Evolutionary conservation across 1,140 invertebrate species (phyloP).

Genomic region (Cepaea nemoralis): DNA sequence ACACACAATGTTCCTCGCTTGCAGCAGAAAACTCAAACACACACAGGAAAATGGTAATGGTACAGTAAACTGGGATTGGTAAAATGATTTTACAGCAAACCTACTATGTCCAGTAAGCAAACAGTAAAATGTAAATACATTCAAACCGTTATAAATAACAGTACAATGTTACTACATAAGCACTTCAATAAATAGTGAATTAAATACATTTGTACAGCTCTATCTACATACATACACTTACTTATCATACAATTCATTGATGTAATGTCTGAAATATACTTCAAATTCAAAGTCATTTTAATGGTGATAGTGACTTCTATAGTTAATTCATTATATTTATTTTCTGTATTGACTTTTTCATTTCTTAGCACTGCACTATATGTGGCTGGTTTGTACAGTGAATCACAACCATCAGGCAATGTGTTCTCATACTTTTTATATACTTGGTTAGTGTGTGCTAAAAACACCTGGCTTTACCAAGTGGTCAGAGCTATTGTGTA

Average conservation of each 20-base stretch:
- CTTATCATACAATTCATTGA: background rate
- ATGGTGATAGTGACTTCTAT: background rate
- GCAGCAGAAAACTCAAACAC: background rate
- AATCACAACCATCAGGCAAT: too few relatives aligned
- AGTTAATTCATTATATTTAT: too few relatives aligned
- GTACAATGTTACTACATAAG: background rate
- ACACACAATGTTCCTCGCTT: constrained; percentile 13
- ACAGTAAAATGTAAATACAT: background rate
- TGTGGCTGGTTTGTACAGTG: too few relatives aligned
- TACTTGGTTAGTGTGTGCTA: too few relatives aligned
- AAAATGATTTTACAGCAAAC: background rate
- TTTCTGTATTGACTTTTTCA: too few relatives aligned
- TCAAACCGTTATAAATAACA: background rate
- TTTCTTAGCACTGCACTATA: too few relatives aligned
- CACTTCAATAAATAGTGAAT: constrained; percentile 12
- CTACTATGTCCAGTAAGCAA: background rate
- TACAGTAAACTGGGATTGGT: background rate
- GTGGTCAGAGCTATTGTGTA: too few relatives aligned
- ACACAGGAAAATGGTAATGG: background rate
- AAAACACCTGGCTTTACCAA: too few relatives aligned
- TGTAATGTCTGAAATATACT: background rate
- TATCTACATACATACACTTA: constrained; percentile 29
- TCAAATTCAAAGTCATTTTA: background rate
- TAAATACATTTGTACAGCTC: background rate
- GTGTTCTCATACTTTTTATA: too few relatives aligned